Conservation (phyloP, 1,140 invertebrate genomes). For the Gonioctena quinquepunctata region DNA sequence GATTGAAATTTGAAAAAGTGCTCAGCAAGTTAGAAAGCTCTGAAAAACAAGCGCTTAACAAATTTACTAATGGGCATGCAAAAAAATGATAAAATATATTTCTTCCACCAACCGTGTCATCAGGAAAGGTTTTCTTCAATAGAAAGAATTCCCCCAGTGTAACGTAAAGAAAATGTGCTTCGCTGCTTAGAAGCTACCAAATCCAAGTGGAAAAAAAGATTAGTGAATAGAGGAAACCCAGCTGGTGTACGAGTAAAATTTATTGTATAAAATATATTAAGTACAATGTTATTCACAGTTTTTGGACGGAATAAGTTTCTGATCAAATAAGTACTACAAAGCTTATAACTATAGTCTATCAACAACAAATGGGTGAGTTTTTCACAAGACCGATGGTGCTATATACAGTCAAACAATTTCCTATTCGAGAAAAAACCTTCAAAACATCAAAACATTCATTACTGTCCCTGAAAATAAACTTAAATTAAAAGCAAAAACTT, state of each 20-base stretch:
- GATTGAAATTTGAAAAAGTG: too few relatives aligned
- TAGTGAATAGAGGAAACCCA: not conserved
- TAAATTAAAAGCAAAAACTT: too few relatives aligned
- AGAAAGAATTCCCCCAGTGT: not conserved
- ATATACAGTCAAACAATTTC: too few relatives aligned
- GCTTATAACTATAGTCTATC: too few relatives aligned
- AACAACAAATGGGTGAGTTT: too few relatives aligned
- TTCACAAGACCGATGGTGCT: too few relatives aligned
- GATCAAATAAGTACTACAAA: not conserved
- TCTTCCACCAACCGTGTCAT: not conserved
- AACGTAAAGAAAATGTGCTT: not conserved
- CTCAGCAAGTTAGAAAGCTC: too few relatives aligned
- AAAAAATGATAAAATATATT: not conserved
- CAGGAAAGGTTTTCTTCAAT: not conserved
- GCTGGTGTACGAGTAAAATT: constrained; percentile 1
- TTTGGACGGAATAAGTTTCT: constrained; percentile 5
- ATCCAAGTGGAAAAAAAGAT: not conserved
- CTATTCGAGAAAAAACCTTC: too few relatives aligned
- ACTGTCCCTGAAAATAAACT: too few relatives aligned
- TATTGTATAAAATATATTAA: constrained; percentile 4
- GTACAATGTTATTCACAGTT: constrained; percentile 4
- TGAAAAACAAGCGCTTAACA: not conserved
- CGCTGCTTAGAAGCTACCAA: not conserved
- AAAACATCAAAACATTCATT: too few relatives aligned
- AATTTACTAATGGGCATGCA: not conserved